Percentiles rank a stretch among this genome's conserved stretches.
Conservation (phyloP, 2,888 invertebrate species). For the Apamea epomidion region DNA sequence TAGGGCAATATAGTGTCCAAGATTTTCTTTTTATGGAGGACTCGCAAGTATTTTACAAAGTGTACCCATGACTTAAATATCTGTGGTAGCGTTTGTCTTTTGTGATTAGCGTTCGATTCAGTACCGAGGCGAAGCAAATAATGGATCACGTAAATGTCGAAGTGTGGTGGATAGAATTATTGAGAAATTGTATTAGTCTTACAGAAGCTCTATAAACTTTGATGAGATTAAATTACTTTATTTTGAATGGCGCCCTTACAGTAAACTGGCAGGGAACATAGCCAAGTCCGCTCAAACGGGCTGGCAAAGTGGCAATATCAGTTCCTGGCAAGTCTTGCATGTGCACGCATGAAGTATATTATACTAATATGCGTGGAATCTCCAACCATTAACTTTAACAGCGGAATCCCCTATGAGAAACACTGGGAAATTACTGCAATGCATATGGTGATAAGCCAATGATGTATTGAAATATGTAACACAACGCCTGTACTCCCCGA, state of each 20-base stretch:
- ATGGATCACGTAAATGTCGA: not conserved
- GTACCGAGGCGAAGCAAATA: not conserved
- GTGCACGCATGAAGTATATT: slow-evolving; percentile 11
- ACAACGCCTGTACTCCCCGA: not conserved
- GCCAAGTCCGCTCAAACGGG: slow-evolving; percentile 26
- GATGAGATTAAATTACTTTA: not conserved
- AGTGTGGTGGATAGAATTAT: not conserved
- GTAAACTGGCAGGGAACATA: not conserved
- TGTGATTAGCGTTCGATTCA: not conserved
- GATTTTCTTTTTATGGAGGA: slow-evolving; percentile 36
- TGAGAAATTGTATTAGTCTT: not conserved
- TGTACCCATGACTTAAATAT: slow-evolving; percentile 25
- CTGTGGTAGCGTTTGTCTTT: not conserved
- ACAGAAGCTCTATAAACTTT: slow-evolving; percentile 15
- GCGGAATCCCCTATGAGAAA: slow-evolving; percentile 5
- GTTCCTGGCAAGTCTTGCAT: slow-evolving; percentile 10
- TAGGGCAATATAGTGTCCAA: slow-evolving; percentile 24
- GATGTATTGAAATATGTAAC: not conserved
- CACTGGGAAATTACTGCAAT: not conserved
- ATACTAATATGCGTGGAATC: slow-evolving; percentile 31
- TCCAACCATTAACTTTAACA: slow-evolving; percentile 11
- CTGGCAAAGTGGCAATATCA: slow-evolving; percentile 14
- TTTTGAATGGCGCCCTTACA: not conserved
- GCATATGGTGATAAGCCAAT: slow-evolving; percentile 5
- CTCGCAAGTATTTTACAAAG: slow-evolving; percentile 19